Evolutionary conservation across 2,888 invertebrate genomes (phyloP), one percentile per base, ranked within the genome.

Genomic region (Calameuta filiformis): DNA sequence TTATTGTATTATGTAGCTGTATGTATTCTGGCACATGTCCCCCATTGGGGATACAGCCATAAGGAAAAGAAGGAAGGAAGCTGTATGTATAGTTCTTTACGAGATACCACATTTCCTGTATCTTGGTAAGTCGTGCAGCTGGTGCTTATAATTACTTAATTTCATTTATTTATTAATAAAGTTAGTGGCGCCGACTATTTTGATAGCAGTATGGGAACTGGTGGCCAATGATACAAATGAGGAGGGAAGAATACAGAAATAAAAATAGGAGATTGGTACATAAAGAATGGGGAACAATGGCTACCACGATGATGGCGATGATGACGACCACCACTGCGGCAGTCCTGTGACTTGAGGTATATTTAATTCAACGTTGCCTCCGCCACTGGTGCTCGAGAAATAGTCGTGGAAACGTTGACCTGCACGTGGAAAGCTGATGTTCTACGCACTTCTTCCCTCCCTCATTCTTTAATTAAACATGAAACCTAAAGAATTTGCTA

Each of bases 341-440:
- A 56, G 56, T 56, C 23, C 56, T 15, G 6, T 56, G 31, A 12
- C 71, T 33, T 34, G 71, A 34, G 31, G 31, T 71, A 71, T 71
- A 71, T 71, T 71, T 71, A 71, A 71, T 71, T 71, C 31, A 34
- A 34, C 71, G 71, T 31, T 71, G 71, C 71, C 71, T 33, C 71
- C 71, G 71, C 71, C 71, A 34, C 71, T 34, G 71, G 31, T 71
- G 71, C 71, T 71, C 75, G 12, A 78, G 78, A 81, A 81, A 81
- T 79, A 81, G 76, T 79, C 78, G 34, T 76, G 78, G 73, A 82
- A 79, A 37, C 79, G 78, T 82, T 82, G 82, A 82, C 81, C 75
- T 79, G 78, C 81, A 79, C 81, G 81, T 81, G 81, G 79, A 79
- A 80, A 81, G 68, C 71, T 31, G 34, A 34, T 71, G 31, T 69